phyloP scores from a whole-genome alignment of 2,888 invertebrate genomes.

The Anarsia innoxiella region DNA sequence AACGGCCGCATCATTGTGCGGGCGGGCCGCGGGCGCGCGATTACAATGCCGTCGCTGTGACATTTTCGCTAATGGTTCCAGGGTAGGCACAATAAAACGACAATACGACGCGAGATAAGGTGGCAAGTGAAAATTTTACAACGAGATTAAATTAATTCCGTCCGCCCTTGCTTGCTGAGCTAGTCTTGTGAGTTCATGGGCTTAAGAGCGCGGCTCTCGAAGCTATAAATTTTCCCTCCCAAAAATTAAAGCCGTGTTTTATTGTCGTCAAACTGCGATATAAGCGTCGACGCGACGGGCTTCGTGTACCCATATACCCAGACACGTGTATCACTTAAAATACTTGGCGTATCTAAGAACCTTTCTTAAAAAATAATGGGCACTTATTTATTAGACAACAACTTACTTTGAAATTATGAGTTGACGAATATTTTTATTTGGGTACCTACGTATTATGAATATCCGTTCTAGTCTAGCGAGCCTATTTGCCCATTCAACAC shows the following conservation, averaged over 20 bases:
- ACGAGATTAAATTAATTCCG: conserved; percentile 67
- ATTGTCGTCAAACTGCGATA: conserved; percentile 4
- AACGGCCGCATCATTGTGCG: conserved; percentile 66
- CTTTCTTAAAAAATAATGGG: too few relatives aligned
- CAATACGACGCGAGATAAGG: conserved; percentile 73
- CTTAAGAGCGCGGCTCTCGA: conserved; percentile 13
- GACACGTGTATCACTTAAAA: too few relatives aligned
- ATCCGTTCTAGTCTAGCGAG: background rate
- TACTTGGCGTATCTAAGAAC: too few relatives aligned
- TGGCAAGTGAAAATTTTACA: conserved; percentile 72
- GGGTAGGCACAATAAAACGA: conserved; percentile 74
- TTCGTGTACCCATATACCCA: too few relatives aligned
- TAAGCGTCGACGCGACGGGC: background rate
- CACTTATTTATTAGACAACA: too few relatives aligned
- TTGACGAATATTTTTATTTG: background rate
- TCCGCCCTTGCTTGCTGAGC: conserved; percentile 23
- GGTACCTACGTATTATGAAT: background rate
- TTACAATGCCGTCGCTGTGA: conserved; percentile 70
- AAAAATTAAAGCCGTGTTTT: conserved; percentile 11
- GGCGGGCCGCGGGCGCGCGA: conserved; percentile 58
- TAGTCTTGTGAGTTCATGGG: conserved; percentile 17
- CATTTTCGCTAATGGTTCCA: conserved; percentile 75
- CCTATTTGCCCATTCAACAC: conserved; percentile 17
- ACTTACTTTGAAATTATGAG: too few relatives aligned
- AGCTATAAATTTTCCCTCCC: conserved; percentile 16